phyloP scores from a whole-genome alignment of 2,888 invertebrate genomes.

The Apamea epomidion region DNA sequence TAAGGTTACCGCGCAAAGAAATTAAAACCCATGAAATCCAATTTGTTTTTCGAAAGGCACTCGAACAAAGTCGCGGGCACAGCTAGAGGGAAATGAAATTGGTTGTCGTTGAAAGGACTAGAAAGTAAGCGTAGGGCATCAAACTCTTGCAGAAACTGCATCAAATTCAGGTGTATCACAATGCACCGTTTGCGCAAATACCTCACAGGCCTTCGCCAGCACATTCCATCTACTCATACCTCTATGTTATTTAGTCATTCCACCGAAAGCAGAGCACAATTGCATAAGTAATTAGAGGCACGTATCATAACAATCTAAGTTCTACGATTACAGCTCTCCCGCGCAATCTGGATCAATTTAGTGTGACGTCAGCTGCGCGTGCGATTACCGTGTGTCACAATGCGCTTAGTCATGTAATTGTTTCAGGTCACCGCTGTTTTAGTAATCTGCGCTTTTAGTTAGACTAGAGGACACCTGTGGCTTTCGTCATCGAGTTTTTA shows the following conservation, averaged over 20 bases:
- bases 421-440: constrained; percentile 64
- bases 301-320: constrained; percentile 63
- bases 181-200: neutral
- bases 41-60: too few relatives aligned
- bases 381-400: constrained; percentile 66
- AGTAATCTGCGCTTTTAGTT: constrained; percentile 60
- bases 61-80: too few relatives aligned
- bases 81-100: neutral
- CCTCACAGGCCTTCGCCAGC: neutral
- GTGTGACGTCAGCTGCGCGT: constrained; percentile 68
- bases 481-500: constrained; percentile 45
- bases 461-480: constrained; percentile 62
- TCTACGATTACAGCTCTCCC: constrained; percentile 60
- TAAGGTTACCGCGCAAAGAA: too few relatives aligned
- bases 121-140: neutral
- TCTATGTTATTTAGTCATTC: constrained; percentile 37
- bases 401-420: constrained; percentile 69
- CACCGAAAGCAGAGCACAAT: constrained; percentile 52
- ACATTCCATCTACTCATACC: constrained; percentile 23
- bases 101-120: neutral
- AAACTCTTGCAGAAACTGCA: neutral
- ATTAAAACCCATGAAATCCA: too few relatives aligned
- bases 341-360: constrained; percentile 69
- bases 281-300: constrained; percentile 62
- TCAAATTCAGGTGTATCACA: neutral